phyloP scores from a whole-genome alignment of 2,888 invertebrate genomes.

The Aelia acuminata region DNA sequence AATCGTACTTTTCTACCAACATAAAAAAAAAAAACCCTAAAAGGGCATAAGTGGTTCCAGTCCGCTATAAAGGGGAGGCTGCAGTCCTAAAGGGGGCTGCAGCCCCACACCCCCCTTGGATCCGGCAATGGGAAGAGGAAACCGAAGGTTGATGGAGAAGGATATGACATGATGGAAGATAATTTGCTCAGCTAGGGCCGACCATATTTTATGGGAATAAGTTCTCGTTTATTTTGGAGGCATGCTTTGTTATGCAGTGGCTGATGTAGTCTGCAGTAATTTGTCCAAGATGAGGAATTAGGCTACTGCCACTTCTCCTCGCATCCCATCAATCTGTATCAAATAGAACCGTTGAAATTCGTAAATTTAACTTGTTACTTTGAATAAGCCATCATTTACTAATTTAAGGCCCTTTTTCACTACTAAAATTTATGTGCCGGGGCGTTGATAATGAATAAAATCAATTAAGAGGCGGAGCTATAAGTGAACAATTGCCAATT shows the following conservation, averaged over 20 bases:
- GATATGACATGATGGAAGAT: slow-evolving; percentile 1
- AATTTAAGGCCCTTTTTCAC: too few species aligned
- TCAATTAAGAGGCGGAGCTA: too few species aligned
- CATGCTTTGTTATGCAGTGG: slow-evolving; percentile 1
- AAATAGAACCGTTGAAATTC: background rate
- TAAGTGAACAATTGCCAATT: too few species aligned
- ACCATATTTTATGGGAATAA: background rate
- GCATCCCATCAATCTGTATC: background rate
- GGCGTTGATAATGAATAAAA: too few species aligned
- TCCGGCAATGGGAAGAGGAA: background rate
- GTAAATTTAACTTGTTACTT: background rate
- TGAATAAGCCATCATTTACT: background rate
- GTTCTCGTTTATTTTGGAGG: background rate
- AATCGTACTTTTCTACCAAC: too few species aligned
- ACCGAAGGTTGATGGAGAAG: background rate
- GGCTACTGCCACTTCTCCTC: background rate
- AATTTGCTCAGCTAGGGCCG: background rate
- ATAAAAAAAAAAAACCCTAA: too few species aligned
- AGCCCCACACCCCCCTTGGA: too few species aligned
- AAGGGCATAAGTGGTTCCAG: too few species aligned
- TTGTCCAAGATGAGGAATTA: slow-evolving; percentile 17
- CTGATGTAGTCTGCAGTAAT: background rate
- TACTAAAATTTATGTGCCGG: too few species aligned
- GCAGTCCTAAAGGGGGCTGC: too few species aligned
- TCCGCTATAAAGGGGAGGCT: too few species aligned